Percentiles rank a stretch among this genome's conserved stretches.
Conservation (phyloP, 2,888 invertebrate genomes). For the Drosophila affinis region DNA sequence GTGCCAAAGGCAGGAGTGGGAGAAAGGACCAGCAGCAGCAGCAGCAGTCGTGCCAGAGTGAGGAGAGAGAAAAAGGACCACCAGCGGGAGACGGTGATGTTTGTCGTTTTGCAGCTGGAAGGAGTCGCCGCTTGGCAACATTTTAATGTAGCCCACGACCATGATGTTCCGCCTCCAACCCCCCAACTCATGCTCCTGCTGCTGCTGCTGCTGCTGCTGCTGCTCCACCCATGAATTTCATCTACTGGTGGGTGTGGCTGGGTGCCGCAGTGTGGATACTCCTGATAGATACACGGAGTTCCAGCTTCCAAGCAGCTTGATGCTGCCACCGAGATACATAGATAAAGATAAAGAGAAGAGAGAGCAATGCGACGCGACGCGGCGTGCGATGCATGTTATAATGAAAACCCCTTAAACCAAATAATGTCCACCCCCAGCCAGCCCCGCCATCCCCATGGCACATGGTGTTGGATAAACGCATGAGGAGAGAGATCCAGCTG, state of each 20-base stretch:
- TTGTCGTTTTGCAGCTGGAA: conserved; percentile 9
- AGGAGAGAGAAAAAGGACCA: neutral
- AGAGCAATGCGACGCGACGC: conserved; percentile 26
- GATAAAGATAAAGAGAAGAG: conserved; percentile 68
- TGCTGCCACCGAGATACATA: conserved; percentile 46
- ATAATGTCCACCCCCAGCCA: conserved; percentile 58
- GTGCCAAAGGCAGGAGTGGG: neutral
- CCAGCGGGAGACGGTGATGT: conserved; percentile 19
- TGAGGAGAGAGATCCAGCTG: neutral
- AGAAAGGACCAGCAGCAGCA: neutral
- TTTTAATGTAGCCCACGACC: conserved; percentile 68
- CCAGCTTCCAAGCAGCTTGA: conserved; percentile 37
- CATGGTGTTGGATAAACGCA: conserved; percentile 8
- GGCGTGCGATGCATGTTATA: conserved; percentile 76
- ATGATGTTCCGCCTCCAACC: conserved; percentile 38
- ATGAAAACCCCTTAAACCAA: conserved; percentile 77
- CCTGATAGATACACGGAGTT: conserved; percentile 67
- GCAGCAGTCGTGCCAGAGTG: neutral
- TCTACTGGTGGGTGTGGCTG: conserved; percentile 42
- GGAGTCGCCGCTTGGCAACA: conserved; percentile 57
- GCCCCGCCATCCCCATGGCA: neutral
- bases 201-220: conserved; percentile 8
- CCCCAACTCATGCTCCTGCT: conserved; percentile 8
- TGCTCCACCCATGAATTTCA: conserved; percentile 61
- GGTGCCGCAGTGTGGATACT: conserved; percentile 46